These are phyloP conservation scores for Petrocephalus zakoni DNA, from an alignment of 2,113 vertebrate genomes.

Conservation along the genomic window DNA sequence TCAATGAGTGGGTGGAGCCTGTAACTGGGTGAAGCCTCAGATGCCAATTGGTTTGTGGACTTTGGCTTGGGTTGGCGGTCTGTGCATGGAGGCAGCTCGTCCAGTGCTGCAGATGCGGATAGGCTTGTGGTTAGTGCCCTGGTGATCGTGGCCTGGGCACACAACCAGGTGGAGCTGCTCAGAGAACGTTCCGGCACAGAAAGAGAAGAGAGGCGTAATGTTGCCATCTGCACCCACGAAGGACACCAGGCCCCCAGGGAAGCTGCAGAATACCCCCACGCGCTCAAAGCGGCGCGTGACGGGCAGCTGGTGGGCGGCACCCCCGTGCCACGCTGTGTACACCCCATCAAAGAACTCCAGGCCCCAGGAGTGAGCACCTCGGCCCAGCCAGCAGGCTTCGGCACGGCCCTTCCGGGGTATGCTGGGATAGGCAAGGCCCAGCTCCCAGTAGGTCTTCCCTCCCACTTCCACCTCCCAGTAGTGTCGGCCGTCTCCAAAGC, in stretches of 20 bases:
- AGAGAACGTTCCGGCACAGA: constrained; percentile 62
- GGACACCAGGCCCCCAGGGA: constrained; percentile 64
- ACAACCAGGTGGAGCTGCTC: constrained; percentile 57
- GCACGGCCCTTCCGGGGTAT: constrained; percentile 69
- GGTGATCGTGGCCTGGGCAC: constrained; percentile 64
- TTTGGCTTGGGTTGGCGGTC: not conserved
- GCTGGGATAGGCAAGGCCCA: constrained; percentile 72
- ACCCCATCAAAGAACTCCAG: constrained; percentile 75
- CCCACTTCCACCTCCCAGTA: constrained; percentile 82
- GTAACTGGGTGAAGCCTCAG: not conserved
- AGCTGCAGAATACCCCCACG: constrained; percentile 73
- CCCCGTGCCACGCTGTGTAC: constrained; percentile 68
- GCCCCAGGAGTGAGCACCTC: constrained; percentile 66
- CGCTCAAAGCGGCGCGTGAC: constrained; percentile 46
- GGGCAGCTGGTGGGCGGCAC: constrained; percentile 45
- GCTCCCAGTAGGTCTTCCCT: constrained; percentile 80
- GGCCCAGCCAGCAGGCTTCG: constrained; percentile 77
- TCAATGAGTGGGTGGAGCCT: not conserved
- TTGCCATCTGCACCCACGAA: constrained; percentile 68
- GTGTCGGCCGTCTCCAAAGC: constrained; percentile 65
- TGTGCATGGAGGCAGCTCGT: constrained; percentile 35
- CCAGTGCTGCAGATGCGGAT: constrained; percentile 51
- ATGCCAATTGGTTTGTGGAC: not conserved
- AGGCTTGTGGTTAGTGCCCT: constrained; percentile 54
- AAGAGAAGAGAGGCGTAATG: constrained; percentile 68